Base-by-base conservation (phyloP, 2,797 vertebrate species). In the Pelochelys cantorii region DNA sequence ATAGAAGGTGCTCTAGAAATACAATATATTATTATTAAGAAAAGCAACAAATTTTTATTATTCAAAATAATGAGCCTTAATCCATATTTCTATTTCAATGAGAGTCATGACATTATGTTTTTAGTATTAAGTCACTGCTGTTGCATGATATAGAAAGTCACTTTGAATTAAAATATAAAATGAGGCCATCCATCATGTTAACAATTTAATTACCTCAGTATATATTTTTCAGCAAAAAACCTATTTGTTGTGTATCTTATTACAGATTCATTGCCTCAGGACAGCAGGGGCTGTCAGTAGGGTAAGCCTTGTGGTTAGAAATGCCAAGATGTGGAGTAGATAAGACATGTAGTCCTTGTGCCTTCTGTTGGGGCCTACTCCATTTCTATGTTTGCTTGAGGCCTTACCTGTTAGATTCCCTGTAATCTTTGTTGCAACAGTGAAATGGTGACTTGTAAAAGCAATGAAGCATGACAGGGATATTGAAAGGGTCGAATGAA, bases 161-260 rank as follows among this genome's bases (percentile, higher is more conserved):
- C 97, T 98, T 98, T 97, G 97, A 97, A 98, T 98, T 98, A 98
- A 98, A 98, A 98, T 98, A 97, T 97, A 97, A 98, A 99, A 98
- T 98, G 98, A 98, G 97, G 95, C 98, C 98, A 99, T 99, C 99
- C 98, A 99, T 99, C 99, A 99, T 98, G 98, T 99, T 99, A 99
- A 99, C 99, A 99, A 99, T 99, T 99, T 99, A 99, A 99, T 99
- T 99, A 99, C 98, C 98, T 97, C 90, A 93, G 98, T 99, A 99
- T 99, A 98, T 99, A 99, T 99, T 99, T 99, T 99, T 98, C 98
- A 97, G 98, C 97, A 98, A 98, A 94, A 97, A 95, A 2, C 88
- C 95, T 98, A 98, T 98, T 98, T 98, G 97, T 97, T 98, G 98
- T 98, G 97, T 98, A 99, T 99, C 98, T 98, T 98, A 99, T 99